Evolutionary conservation across 2,888 invertebrate genomes (phyloP).

Genomic region (Troglohyphantes excavatus): DNA sequence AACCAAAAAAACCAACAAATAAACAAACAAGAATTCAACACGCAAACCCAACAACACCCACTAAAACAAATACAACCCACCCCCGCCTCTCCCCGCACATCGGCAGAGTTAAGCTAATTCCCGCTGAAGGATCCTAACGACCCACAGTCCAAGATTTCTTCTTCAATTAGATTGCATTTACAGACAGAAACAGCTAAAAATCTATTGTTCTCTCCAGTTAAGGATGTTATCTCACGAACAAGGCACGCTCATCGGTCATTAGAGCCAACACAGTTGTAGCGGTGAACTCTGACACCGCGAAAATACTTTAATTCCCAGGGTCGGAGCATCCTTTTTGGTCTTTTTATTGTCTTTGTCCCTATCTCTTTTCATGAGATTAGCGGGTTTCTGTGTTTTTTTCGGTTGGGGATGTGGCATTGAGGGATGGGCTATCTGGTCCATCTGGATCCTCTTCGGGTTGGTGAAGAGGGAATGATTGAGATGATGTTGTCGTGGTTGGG

Average conservation of each 20-base stretch:
- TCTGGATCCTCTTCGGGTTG: slow-evolving; percentile 11
- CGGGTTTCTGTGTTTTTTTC: background rate
- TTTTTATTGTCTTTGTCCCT: background rate
- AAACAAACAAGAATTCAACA: background rate
- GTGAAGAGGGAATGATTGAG: slow-evolving; percentile 25
- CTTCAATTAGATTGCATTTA: slow-evolving; percentile 55
- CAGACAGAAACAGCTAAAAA: slow-evolving; percentile 35
- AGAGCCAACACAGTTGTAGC: slow-evolving; percentile 13
- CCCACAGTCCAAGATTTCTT: slow-evolving; percentile 29
- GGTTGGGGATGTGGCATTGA: slow-evolving; percentile 29
- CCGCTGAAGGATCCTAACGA: slow-evolving; percentile 60
- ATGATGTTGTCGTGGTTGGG: background rate
- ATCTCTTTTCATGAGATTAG: background rate
- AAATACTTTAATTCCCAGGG: slow-evolving; percentile 67
- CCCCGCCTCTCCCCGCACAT: background rate
- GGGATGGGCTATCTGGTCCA: background rate
- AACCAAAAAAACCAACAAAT: background rate
- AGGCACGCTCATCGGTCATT: slow-evolving; percentile 65
- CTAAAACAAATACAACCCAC: background rate
- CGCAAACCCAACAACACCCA: background rate
- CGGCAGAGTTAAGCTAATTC: slow-evolving; percentile 49
- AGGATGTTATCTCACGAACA: slow-evolving; percentile 47
- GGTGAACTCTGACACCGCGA: slow-evolving; percentile 58
- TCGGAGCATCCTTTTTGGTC: background rate
- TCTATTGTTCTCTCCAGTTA: slow-evolving; percentile 7